phyloP scores from a whole-genome alignment of 2,888 invertebrate genomes.

The Ametastegia equiseti region DNA sequence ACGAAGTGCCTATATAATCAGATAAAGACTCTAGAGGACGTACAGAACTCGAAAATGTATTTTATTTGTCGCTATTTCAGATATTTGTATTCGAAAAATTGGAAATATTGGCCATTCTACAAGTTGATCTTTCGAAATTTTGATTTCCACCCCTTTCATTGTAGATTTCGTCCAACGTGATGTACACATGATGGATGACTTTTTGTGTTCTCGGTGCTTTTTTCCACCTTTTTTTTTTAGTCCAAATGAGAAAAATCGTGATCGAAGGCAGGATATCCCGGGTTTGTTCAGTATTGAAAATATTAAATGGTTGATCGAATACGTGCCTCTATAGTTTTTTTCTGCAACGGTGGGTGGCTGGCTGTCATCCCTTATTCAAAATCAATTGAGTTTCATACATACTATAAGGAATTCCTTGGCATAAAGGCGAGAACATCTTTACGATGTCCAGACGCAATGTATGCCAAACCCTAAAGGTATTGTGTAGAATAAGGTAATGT shows the following conservation, averaged over 20 bases:
- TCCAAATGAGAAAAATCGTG: background rate
- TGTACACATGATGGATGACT: background rate
- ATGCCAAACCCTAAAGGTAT: background rate
- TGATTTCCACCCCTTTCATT: no score
- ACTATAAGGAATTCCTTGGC: background rate
- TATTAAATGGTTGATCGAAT: conserved; percentile 26
- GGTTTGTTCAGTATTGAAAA: background rate
- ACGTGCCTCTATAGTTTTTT: conserved; percentile 20
- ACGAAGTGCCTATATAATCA: no score
- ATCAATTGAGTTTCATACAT: no score
- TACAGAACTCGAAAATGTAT: no score
- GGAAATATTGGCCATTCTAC: no score
- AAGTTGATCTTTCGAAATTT: no score
- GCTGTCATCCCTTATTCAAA: conserved; percentile 35
- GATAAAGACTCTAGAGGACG: no score
- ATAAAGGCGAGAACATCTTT: background rate
- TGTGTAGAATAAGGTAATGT: conserved; percentile 21
- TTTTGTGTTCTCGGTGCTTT: no score
- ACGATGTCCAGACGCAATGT: conserved; percentile 7
- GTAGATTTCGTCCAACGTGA: background rate
- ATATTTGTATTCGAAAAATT: no score
- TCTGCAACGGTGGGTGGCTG: background rate
- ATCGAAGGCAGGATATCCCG: background rate
- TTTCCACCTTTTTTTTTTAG: background rate
- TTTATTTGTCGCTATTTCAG: no score